These are phyloP conservation scores for Conchocele bisecta DNA, from an alignment of 2,888 invertebrate genomes.

Conservation along the genomic window DNA sequence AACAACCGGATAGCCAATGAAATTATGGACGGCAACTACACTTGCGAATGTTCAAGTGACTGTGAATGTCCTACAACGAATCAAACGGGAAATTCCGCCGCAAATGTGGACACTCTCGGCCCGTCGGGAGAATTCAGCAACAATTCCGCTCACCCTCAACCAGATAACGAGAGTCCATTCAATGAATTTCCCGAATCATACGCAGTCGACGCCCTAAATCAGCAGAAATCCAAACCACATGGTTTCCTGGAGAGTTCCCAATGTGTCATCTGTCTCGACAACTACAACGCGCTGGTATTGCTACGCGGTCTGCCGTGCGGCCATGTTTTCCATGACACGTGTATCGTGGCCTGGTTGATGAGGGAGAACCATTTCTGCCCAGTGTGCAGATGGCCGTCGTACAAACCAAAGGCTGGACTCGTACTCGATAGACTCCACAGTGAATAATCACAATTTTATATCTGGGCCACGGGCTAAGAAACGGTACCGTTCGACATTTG, in stretches of 20 bases:
- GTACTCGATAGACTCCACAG: too few relatives aligned
- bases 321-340: slow-evolving; percentile 84
- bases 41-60: slow-evolving; percentile 18
- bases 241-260: slow-evolving; percentile 82
- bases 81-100: slow-evolving; percentile 7
- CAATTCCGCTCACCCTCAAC: background rate
- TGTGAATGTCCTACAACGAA: slow-evolving; percentile 1
- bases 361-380: slow-evolving; percentile 85
- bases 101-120: background rate
- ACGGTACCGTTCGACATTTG: too few relatives aligned
- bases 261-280: slow-evolving; percentile 85
- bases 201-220: slow-evolving; percentile 23
- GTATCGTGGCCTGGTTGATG: slow-evolving; percentile 84
- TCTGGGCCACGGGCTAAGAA: too few relatives aligned
- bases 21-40: slow-evolving; percentile 23
- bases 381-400: slow-evolving; percentile 85
- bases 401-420: slow-evolving; percentile 80
- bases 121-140: background rate
- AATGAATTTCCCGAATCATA: slow-evolving; percentile 10
- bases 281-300: slow-evolving; percentile 79
- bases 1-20: background rate
- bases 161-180: slow-evolving; percentile 12
- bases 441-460: too few relatives aligned
- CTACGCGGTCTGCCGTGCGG: slow-evolving; percentile 85
- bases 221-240: slow-evolving; percentile 59